A percentile compares a stretch with the other conserved stretches of the same genome.
phyloP scores from a whole-genome alignment of 2,888 invertebrate genomes.

The Argyra leucocephala region DNA sequence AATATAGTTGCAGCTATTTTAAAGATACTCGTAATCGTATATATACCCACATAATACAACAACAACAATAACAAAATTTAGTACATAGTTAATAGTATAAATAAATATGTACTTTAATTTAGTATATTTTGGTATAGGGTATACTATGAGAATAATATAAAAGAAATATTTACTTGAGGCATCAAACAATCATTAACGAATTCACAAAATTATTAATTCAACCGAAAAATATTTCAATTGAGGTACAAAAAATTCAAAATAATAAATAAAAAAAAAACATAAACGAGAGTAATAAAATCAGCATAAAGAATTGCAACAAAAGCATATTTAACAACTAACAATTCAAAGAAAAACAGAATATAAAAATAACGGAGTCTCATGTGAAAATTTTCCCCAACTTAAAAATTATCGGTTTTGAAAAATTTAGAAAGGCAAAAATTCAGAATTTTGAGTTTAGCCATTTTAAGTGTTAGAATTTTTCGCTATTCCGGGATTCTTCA shows the following conservation, averaged over 20 bases:
- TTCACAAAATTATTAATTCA: not conserved
- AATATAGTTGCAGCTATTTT: too few species aligned
- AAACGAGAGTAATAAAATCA: not conserved
- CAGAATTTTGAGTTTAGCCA: too few species aligned
- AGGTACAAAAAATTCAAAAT: not conserved
- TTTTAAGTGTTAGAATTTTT: too few species aligned
- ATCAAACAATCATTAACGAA: not conserved
- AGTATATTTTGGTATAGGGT: too few species aligned
- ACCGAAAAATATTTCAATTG: slow-evolving; percentile 2
- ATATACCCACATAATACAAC: too few species aligned
- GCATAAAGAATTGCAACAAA: not conserved
- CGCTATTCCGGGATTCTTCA: too few species aligned
- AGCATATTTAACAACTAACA: not conserved
- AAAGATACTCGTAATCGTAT: too few species aligned
- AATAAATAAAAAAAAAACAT: not conserved
- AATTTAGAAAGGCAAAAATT: too few species aligned
- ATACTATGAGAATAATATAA: not conserved
- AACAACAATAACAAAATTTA: too few species aligned
- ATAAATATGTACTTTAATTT: too few species aligned
- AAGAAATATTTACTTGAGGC: not conserved
- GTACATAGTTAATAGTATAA: too few species aligned
- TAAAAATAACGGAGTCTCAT: not conserved
- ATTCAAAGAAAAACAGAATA: not conserved
- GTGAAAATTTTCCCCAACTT: not conserved
- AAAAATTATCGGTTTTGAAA: too few species aligned